Percentiles rank a stretch among this genome's conserved stretches.
phyloP scores from a whole-genome alignment of 2,888 invertebrate species.

The Lacanobia wlatinum region DNA sequence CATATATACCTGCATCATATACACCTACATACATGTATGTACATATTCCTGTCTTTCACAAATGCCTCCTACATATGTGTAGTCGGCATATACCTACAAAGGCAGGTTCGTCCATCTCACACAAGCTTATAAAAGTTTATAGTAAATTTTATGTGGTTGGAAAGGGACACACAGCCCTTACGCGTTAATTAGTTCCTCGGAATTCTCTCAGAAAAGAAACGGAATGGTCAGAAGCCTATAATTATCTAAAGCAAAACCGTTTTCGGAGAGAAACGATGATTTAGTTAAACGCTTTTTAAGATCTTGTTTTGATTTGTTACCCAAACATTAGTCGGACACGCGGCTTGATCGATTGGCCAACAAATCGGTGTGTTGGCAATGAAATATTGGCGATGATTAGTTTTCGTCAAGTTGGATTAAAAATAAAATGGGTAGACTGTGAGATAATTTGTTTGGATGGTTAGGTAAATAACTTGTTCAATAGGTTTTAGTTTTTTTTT shows the following conservation, averaged over 20 bases:
- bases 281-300: constrained; percentile 89
- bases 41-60: neutral
- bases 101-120: constrained; percentile 6
- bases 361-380: constrained; percentile 56
- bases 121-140: constrained; percentile 58
- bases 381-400: constrained; percentile 54
- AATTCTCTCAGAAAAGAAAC: constrained; percentile 76
- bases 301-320: constrained; percentile 88
- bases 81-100: neutral
- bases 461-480: constrained; percentile 29
- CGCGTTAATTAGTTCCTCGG: constrained; percentile 81
- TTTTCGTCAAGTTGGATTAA: constrained; percentile 27
- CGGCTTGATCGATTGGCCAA: constrained; percentile 63
- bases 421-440: constrained; percentile 22
- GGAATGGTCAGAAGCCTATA: constrained; percentile 82
- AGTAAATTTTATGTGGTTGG: constrained; percentile 52
- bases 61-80: neutral
- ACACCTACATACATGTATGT: neutral
- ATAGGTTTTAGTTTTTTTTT: constrained; percentile 1
- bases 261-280: constrained; percentile 87
- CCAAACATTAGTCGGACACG: constrained; percentile 78
- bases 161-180: constrained; percentile 62
- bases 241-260: constrained; percentile 88
- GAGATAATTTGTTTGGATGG: constrained; percentile 43
- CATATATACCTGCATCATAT: too few species aligned